These are phyloP conservation scores for Thamnaconus septentrionalis DNA, from an alignment of 2,113 vertebrate species.

Conservation along the genomic window DNA sequence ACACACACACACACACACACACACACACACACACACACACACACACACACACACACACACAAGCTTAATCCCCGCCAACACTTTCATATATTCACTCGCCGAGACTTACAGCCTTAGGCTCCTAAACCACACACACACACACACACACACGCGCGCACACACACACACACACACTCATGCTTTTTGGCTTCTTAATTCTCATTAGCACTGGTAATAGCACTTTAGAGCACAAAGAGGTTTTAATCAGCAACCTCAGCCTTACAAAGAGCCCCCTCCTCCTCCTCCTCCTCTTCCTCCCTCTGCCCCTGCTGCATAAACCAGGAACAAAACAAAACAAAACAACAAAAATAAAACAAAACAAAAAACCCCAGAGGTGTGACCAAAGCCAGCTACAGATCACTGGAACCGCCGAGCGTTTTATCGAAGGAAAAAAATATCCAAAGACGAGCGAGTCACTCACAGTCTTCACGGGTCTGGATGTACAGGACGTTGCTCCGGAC, in stretches of 20 bases:
- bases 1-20: conserved; percentile 46
- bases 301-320: conserved; percentile 1
- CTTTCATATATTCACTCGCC: conserved; percentile 18
- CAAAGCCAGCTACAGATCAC: conserved; percentile 22
- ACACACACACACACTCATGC: conserved; percentile 54
- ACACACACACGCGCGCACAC: background rate
- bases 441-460: conserved; percentile 71
- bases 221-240: conserved; percentile 78
- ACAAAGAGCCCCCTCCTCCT: conserved; percentile 42
- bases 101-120: conserved; percentile 60
- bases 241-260: conserved; percentile 71
- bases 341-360: conserved; percentile 1
- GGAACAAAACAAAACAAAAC: conserved; percentile 1
- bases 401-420: background rate
- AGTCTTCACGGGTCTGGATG: conserved; percentile 94
- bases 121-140: conserved; percentile 25
- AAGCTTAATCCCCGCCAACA: conserved; percentile 34
- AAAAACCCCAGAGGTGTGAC: conserved; percentile 26
- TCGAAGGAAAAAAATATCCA: background rate
- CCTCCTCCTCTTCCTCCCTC: conserved; percentile 53
- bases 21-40: conserved; percentile 46
- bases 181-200: conserved; percentile 77
- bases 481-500: conserved; percentile 91
- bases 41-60: conserved; percentile 44
- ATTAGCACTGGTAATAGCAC: conserved; percentile 80